A percentile compares a stretch with the other conserved stretches of the same genome.
Evolutionary conservation across 2,888 invertebrate species (phyloP).

Genomic region (Lobophora halterata): DNA sequence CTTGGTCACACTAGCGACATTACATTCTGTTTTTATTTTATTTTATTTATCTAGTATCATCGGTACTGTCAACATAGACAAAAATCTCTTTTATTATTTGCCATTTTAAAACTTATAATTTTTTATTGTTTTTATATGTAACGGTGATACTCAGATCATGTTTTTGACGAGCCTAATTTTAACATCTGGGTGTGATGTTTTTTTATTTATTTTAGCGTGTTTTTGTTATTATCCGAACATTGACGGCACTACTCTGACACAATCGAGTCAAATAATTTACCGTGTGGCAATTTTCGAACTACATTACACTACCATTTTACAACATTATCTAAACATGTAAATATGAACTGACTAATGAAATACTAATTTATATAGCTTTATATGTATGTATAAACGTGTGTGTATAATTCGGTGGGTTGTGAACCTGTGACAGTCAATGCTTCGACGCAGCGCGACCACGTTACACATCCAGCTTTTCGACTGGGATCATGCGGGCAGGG

Average conservation of each 20-base stretch:
- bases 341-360: slow-evolving; percentile 4
- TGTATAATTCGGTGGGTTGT: slow-evolving; percentile 59
- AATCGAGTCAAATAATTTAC: slow-evolving; percentile 2
- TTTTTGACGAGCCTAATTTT: slow-evolving; percentile 34
- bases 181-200: slow-evolving; percentile 41
- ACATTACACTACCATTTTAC: slow-evolving; percentile 2
- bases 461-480: slow-evolving; percentile 87
- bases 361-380: slow-evolving; percentile 22
- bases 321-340: slow-evolving; percentile 4
- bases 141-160: slow-evolving; percentile 49
- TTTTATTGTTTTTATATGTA: too few relatives aligned
- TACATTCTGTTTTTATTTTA: slow-evolving; percentile 45
- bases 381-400: slow-evolving; percentile 37
- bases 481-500: slow-evolving; percentile 94
- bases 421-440: slow-evolving; percentile 72
- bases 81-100: too few relatives aligned
- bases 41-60: slow-evolving; percentile 45
- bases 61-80: slow-evolving; percentile 3
- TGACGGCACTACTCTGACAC: slow-evolving; percentile 6
- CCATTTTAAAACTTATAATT: too few relatives aligned
- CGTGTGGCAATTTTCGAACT: slow-evolving; percentile 13
- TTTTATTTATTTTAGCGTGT: slow-evolving; percentile 45
- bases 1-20: slow-evolving; percentile 44
- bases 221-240: slow-evolving; percentile 25
- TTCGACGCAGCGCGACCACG: slow-evolving; percentile 54